Conservation (phyloP, 2,113 vertebrate species). For the Rallus limicola region DNA sequence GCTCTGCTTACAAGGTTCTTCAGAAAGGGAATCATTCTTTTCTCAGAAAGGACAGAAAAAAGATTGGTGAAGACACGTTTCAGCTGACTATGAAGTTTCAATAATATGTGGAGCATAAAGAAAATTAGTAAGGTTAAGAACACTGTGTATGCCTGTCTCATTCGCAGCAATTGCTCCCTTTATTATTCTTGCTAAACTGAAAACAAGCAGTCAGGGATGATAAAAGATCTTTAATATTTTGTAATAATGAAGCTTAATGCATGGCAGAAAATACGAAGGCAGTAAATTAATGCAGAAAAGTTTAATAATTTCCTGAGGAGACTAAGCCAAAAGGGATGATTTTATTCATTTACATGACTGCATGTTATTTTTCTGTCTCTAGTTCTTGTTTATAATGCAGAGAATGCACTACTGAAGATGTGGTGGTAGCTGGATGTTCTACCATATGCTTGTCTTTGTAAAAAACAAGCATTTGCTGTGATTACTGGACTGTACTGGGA, state of each 20-base stretch:
- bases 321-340: not conserved
- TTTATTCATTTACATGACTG: not conserved
- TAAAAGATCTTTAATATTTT: not conserved
- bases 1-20: not conserved
- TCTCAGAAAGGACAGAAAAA: not conserved
- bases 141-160: not conserved
- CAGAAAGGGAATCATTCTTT: not conserved
- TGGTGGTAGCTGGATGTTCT: not conserved
- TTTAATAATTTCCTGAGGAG: not conserved
- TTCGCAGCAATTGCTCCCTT: not conserved
- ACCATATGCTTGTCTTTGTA: not conserved
- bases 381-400: not conserved
- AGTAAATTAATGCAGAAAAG: not conserved
- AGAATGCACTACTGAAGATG: not conserved
- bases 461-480: not conserved
- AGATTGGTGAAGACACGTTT: not conserved
- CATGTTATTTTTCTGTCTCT: not conserved
- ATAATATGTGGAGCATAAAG: not conserved
- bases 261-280: not conserved
- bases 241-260: not conserved
- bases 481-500: not conserved
- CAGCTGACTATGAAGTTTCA: not conserved
- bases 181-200: not conserved
- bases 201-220: not conserved
- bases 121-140: not conserved